These are phyloP conservation scores for Laothoe populi DNA, from an alignment of 2,888 invertebrate genomes.

Conservation along the genomic window DNA sequence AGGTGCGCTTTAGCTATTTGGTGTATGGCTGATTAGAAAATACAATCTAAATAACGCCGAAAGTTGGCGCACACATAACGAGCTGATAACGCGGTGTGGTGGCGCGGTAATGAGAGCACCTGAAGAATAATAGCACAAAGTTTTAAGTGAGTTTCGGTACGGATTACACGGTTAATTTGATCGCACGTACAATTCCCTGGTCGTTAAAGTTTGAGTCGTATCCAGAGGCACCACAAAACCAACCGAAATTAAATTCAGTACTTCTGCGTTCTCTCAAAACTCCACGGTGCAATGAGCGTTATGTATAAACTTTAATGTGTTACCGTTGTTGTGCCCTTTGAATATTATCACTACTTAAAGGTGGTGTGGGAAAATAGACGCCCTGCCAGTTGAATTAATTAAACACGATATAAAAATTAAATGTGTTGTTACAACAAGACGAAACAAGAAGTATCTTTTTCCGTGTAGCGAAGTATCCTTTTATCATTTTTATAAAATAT, in stretches of 20 bases:
- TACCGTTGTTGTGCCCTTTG: conserved; percentile 22
- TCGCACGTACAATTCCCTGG: conserved; percentile 46
- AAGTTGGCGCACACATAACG: conserved; percentile 41
- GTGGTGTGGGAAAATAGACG: background rate
- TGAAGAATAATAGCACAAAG: conserved; percentile 46
- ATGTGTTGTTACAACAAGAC: no score
- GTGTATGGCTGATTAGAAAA: conserved; percentile 28
- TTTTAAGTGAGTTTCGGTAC: conserved; percentile 51
- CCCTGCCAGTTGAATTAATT: background rate
- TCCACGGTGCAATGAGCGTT: conserved; percentile 15
- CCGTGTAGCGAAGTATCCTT: no score
- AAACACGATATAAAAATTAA: no score
- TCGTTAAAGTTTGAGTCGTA: conserved; percentile 37
- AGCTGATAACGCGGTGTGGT: conserved; percentile 38
- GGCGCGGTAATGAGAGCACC: conserved; percentile 35
- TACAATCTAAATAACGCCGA: conserved; percentile 36
- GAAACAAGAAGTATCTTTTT: no score
- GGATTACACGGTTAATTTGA: conserved; percentile 54
- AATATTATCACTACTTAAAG: background rate
- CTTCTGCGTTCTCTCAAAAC: conserved; percentile 6
- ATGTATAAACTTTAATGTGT: conserved; percentile 17
- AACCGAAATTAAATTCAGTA: conserved; percentile 23
- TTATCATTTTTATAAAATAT: no score
- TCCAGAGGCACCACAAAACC: conserved; percentile 15
- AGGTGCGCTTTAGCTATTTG: conserved; percentile 2